A percentile compares a stretch with the other conserved stretches of the same genome.
Evolutionary conservation across 2,797 vertebrate genomes (phyloP).

Genomic region (Lagocephalus sceleratus): DNA sequence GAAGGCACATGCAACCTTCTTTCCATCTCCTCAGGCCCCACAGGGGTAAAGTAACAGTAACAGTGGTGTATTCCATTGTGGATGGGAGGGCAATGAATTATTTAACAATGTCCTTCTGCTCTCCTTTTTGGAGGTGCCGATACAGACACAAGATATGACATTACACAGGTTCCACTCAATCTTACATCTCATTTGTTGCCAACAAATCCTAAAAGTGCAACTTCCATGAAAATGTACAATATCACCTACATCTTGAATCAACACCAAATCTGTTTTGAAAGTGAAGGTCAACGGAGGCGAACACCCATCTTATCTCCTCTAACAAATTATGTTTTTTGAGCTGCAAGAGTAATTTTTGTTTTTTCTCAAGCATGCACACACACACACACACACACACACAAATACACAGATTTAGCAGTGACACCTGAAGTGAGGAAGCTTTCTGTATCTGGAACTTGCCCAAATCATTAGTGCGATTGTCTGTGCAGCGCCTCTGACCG

Average conservation of each 20-base stretch:
- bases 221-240: background rate
- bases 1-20: too few species aligned
- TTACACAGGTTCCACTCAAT: background rate
- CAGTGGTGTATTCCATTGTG: constrained; percentile 11
- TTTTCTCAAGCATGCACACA: background rate
- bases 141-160: constrained; percentile 6
- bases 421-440: constrained; percentile 40
- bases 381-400: constrained; percentile 5
- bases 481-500: constrained; percentile 62
- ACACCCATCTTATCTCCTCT: background rate
- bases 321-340: too few species aligned
- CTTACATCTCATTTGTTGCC: background rate
- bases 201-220: background rate
- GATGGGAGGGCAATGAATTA: constrained; percentile 16
- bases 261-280: background rate
- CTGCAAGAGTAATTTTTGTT: too few species aligned
- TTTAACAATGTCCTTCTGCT: constrained; percentile 16
- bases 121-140: constrained; percentile 11
- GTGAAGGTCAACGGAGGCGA: background rate
- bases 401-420: constrained; percentile 11
- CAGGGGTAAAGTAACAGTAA: constrained; percentile 11
- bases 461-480: constrained; percentile 71
- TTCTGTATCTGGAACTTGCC: constrained; percentile 56
- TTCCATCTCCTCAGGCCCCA: background rate
- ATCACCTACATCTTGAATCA: background rate